Conservation (phyloP, 2,888 invertebrate species). For the Drosophila rellima region DNA sequence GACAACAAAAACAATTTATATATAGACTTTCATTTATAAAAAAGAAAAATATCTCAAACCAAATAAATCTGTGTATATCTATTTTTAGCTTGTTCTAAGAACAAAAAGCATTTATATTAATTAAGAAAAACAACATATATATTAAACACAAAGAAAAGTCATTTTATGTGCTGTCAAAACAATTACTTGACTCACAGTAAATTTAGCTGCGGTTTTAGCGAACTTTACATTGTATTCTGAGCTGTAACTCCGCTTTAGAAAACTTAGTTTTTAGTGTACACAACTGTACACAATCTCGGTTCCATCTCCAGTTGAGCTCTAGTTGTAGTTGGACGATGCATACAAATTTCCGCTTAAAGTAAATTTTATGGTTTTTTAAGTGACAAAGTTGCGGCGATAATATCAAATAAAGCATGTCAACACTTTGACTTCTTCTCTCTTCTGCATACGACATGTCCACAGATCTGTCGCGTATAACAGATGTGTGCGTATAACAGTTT, state of each 20-base stretch:
- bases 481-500: slow-evolving; percentile 1
- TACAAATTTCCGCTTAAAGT: slow-evolving; percentile 64
- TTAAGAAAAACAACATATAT: background rate
- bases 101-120: background rate
- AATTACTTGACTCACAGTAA: background rate
- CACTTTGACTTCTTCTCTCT: slow-evolving; percentile 18
- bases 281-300: background rate
- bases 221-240: background rate
- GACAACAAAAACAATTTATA: background rate
- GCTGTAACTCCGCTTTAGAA: slow-evolving; percentile 10
- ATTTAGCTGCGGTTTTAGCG: background rate
- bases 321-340: slow-evolving; percentile 34
- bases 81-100: background rate
- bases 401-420: slow-evolving; percentile 60
- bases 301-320: slow-evolving; percentile 14
- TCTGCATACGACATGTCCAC: background rate
- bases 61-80: background rate
- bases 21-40: too few species aligned
- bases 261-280: background rate
- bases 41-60: too few species aligned
- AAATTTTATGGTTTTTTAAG: slow-evolving; percentile 70
- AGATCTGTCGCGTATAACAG: slow-evolving; percentile 5
- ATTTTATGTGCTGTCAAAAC: background rate
- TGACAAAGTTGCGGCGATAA: slow-evolving; percentile 50
- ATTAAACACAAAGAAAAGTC: background rate